Evolutionary conservation across 2,888 invertebrate species (phyloP).

Genomic region (Erpobdella octoculata): DNA sequence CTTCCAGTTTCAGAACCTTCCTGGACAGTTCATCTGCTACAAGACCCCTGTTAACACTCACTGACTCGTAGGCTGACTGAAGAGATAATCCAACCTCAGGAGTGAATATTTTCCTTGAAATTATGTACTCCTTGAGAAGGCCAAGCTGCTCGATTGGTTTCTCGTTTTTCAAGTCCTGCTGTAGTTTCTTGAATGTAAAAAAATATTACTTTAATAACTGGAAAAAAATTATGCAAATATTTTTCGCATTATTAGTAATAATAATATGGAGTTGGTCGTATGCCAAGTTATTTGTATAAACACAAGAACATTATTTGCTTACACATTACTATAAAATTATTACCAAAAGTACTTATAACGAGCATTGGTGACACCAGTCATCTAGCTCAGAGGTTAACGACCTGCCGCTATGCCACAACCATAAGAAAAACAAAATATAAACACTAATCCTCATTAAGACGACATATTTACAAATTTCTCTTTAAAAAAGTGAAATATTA

Average conservation of each 20-base stretch:
- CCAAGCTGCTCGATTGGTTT: background rate
- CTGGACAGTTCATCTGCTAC: background rate
- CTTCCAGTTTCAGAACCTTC: background rate
- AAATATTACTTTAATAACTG: too few species aligned
- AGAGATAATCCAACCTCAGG: background rate
- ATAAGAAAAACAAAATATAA: too few species aligned
- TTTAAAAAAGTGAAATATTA: too few species aligned
- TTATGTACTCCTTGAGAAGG: background rate
- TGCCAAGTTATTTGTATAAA: too few species aligned
- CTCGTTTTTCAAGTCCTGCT: background rate
- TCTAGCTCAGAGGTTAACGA: background rate
- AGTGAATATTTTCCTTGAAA: background rate
- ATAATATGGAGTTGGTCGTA: too few species aligned
- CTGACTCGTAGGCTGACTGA: background rate
- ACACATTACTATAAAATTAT: too few species aligned
- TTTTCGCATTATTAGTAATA: too few species aligned
- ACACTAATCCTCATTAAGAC: too few species aligned
- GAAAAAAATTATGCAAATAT: too few species aligned
- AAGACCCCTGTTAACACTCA: background rate
- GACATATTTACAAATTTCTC: too few species aligned
- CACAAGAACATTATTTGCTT: too few species aligned
- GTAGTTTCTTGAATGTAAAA: slow-evolving; percentile 3
- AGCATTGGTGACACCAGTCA: background rate
- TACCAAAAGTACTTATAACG: too few species aligned
- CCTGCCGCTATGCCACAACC: background rate